Percentiles rank a stretch among this genome's conserved stretches.
Evolutionary conservation across 2,888 invertebrate species (phyloP).

Genomic region (Epirrita christyi): DNA sequence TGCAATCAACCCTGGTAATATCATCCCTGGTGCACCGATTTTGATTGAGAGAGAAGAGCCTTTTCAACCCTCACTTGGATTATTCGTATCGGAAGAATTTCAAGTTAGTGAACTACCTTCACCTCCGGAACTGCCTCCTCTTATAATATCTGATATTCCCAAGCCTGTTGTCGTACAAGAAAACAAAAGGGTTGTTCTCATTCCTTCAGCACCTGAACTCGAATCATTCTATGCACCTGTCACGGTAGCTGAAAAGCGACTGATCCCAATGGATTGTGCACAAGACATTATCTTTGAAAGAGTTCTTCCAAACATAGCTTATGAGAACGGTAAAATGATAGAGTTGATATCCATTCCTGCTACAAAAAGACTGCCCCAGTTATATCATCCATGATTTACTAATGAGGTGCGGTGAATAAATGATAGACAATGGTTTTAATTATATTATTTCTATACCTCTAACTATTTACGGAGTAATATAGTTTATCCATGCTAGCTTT

Average conservation of each 20-base stretch:
- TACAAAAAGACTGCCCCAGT: conserved; percentile 6
- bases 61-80: conserved; percentile 8
- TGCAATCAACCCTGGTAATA: conserved; percentile 13
- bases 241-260: conserved; percentile 24
- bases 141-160: conserved; percentile 27
- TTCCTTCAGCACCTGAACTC: conserved; percentile 41
- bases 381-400: too few relatives aligned
- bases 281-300: conserved; percentile 50
- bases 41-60: conserved; percentile 23
- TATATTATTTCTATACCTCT: too few relatives aligned
- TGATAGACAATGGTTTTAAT: too few relatives aligned
- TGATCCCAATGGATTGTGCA: conserved; percentile 38
- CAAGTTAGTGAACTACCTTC: conserved; percentile 28
- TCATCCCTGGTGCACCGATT: conserved; percentile 20
- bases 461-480: too few relatives aligned
- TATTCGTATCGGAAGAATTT: conserved; percentile 23
- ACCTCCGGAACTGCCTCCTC: conserved; percentile 36
- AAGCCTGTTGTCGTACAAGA: conserved; percentile 25
- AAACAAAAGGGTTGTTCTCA: conserved; percentile 28
- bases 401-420: too few relatives aligned
- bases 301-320: conserved; percentile 45
- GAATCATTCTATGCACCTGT: conserved; percentile 19
- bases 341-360: conserved; percentile 35
- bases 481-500: too few relatives aligned
- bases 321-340: conserved; percentile 34